Conservation (phyloP, 2,113 vertebrate species). For the Sclerurus mexicanus region DNA sequence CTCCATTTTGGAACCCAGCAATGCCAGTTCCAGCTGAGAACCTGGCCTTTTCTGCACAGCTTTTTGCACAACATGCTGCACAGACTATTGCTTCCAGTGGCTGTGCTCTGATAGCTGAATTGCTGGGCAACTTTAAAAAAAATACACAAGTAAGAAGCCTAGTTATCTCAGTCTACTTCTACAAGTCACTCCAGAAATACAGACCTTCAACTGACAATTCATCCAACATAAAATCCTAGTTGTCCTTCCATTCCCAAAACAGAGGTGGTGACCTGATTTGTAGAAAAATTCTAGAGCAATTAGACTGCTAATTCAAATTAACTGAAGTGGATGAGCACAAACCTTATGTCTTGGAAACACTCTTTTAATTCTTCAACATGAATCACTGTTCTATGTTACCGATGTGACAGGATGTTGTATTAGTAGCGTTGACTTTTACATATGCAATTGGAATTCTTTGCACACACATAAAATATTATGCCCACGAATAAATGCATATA, state of each 20-base stretch:
- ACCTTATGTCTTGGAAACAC: background rate
- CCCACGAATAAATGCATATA: background rate
- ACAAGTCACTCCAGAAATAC: background rate
- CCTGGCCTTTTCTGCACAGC: background rate
- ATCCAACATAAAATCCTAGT: rapidly evolving
- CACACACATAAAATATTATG: background rate
- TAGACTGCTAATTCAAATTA: background rate
- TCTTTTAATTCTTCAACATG: background rate
- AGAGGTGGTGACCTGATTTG: background rate
- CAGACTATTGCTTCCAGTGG: background rate
- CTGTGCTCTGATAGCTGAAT: background rate
- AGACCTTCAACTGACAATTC: background rate
- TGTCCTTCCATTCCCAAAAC: background rate
- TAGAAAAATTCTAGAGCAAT: background rate
- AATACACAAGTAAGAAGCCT: background rate
- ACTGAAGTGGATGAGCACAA: background rate
- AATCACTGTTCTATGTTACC: background rate
- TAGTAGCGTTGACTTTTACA: background rate
- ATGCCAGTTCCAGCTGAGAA: background rate
- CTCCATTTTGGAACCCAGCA: background rate
- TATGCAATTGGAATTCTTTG: background rate
- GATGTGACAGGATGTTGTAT: background rate
- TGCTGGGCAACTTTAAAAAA: background rate
- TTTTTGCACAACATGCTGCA: background rate
- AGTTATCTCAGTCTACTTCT: background rate